A percentile compares a stretch with the other conserved stretches of the same genome.
These are phyloP conservation scores for Blastomussa wellsi DNA, from an alignment of 92 coral and sea anemone genomes.

Conservation along the genomic window DNA sequence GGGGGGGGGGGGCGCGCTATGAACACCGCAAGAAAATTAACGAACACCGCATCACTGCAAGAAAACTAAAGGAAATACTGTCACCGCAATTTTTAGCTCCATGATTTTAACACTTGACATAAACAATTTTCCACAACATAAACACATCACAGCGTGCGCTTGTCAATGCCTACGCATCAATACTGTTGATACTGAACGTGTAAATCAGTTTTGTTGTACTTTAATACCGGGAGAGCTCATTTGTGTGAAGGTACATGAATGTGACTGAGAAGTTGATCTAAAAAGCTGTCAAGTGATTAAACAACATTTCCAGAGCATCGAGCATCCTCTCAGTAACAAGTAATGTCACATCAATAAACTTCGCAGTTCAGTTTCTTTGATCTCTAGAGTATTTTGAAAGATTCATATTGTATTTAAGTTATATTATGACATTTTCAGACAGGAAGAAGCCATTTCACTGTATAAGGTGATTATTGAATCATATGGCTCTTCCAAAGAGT, in stretches of 20 bases:
- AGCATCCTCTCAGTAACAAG: slow-evolving; percentile 30
- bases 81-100: slow-evolving; percentile 44
- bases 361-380: slow-evolving; percentile 24
- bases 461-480: slow-evolving; percentile 55
- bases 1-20: not conserved
- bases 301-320: not conserved
- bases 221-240: not conserved
- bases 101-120: slow-evolving; percentile 33
- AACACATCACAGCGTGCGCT: slow-evolving; percentile 25
- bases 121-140: slow-evolving; percentile 36
- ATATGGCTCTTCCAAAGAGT: slow-evolving; percentile 66
- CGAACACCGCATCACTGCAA: slow-evolving; percentile 53
- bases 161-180: slow-evolving; percentile 21
- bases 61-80: slow-evolving; percentile 42
- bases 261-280: slow-evolving; percentile 2
- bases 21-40: slow-evolving; percentile 46
- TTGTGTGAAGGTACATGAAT: slow-evolving; percentile 1
- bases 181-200: slow-evolving; percentile 9
- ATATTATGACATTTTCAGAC: slow-evolving; percentile 24
- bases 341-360: slow-evolving; percentile 16
- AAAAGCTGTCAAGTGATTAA: not conserved
- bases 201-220: slow-evolving; percentile 21
- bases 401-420: not conserved
- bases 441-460: slow-evolving; percentile 14
- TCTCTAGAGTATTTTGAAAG: slow-evolving; percentile 16